Evolutionary conservation across 2,888 invertebrate genomes (phyloP), one percentile per base, ranked within the genome.

Genomic region (Diarsia brunnea): DNA sequence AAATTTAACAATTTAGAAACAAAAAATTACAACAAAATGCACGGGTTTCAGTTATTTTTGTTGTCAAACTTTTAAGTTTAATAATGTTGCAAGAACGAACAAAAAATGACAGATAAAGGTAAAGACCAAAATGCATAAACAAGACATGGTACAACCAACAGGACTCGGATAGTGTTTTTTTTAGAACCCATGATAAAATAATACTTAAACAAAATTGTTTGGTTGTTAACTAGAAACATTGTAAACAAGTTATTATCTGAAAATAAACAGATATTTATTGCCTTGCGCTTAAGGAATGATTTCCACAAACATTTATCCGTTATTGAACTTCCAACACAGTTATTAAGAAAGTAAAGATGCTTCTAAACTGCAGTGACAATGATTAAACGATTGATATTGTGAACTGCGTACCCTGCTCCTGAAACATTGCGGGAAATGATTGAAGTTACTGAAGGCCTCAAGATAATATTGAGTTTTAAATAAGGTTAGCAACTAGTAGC

Each of bases 261-360:
- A 78, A 53, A 80, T 73, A 4, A n/a, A 43, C 10, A 53, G 27
- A 31, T 14, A 47, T 24, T n/a, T n/a, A 64, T n/a, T 24, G 1
- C 19, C 8, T 5, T 27, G 10, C 3, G 24, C 43, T 11, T 58
- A 49, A 43, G 21, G 38, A n/a, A 73, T 12, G n/a, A 61, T 61
- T 61, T 31, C 21, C 49, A 51, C 38, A 24, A 49, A 43, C 8
- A 7, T 19, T 31, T 60, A 31, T 19, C 4, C 10, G 27, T 27
- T 27, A 10, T 31, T 19, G 19, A 60, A 27, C 10, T 60, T 27
- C 27, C 27, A 27, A 27, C 19, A 31, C 19, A 60, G 27, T 60
- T 27, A 27, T 27, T 58, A 53, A 53, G 24, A 55, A 55, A 55
- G 16, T 55, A 24, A 55, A 14, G 55, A 55, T 2, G 47, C 38